Conservation (phyloP, 2,797 vertebrate species). For the Brachyalestes nurse region DNA sequence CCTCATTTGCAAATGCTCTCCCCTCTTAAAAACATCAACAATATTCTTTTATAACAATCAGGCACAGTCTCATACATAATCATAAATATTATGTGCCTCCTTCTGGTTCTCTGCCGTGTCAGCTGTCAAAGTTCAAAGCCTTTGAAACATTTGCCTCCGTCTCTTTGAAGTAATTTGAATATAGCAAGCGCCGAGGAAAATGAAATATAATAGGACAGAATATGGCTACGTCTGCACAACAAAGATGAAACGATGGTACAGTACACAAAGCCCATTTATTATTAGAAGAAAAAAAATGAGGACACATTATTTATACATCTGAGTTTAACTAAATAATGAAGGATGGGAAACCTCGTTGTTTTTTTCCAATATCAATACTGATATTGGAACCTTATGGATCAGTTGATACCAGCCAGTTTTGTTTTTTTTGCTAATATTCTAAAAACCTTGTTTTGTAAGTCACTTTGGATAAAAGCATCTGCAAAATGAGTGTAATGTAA, state of each 20-base stretch:
- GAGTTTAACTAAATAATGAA: slow-evolving; percentile 4
- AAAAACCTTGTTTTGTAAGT: too few relatives aligned
- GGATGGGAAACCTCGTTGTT: slow-evolving; percentile 1
- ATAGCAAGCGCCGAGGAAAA: slow-evolving; percentile 66
- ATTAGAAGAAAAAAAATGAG: slow-evolving; percentile 7
- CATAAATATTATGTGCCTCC: slow-evolving; percentile 63
- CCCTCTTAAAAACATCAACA: slow-evolving; percentile 23
- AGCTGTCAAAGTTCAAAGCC: slow-evolving; percentile 80
- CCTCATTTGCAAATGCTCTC: slow-evolving; percentile 38
- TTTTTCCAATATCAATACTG: neutral
- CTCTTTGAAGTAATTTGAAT: slow-evolving; percentile 79
- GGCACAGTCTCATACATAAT: slow-evolving; percentile 71
- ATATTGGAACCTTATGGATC: neutral
- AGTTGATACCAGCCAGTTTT: too few relatives aligned
- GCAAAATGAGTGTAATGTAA: too few relatives aligned
- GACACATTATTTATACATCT: slow-evolving; percentile 26
- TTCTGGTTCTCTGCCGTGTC: slow-evolving; percentile 70
- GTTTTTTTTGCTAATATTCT: too few relatives aligned
- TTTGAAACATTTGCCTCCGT: slow-evolving; percentile 68
- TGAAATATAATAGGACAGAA: slow-evolving; percentile 76
- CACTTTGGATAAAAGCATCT: too few relatives aligned
- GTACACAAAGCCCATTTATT: slow-evolving; percentile 35
- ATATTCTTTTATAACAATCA: slow-evolving; percentile 56
- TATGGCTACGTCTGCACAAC: slow-evolving; percentile 69
- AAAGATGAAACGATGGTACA: slow-evolving; percentile 60